These are phyloP conservation scores for Thaumetopoea pityocampa DNA, from an alignment of 1,140 invertebrate species.

Conservation along the genomic window DNA sequence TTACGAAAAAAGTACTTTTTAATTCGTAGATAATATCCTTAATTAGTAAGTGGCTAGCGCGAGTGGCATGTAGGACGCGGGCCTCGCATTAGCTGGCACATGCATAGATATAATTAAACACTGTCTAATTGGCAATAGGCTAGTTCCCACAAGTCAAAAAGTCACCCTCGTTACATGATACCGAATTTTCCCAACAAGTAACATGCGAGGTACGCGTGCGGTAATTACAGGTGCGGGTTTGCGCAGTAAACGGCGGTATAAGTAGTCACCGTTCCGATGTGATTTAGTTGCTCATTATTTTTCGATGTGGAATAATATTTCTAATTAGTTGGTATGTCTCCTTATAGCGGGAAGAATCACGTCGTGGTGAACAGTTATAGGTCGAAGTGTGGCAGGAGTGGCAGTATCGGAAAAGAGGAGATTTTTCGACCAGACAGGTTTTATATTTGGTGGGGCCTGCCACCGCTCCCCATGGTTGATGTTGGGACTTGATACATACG, in stretches of 20 bases:
- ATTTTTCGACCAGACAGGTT: no score
- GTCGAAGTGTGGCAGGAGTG: no score
- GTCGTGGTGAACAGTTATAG: no score
- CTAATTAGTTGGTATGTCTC: no score
- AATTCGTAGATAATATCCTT: conserved; percentile 35
- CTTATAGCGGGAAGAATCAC: no score
- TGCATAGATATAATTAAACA: conserved; percentile 55
- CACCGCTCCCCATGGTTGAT: no score
- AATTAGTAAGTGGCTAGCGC: conserved; percentile 33
- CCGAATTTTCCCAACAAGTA: conserved; percentile 63
- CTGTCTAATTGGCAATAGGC: conserved; percentile 71
- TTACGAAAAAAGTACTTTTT: conserved; percentile 32
- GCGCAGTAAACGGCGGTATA: conserved; percentile 37
- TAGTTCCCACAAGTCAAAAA: conserved; percentile 65
- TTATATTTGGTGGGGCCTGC: no score
- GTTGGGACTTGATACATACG: no score
- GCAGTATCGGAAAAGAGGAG: no score
- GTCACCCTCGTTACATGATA: conserved; percentile 51
- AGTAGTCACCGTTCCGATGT: no score
- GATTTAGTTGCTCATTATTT: no score
- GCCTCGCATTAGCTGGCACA: conserved; percentile 22
- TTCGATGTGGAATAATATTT: no score
- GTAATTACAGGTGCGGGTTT: conserved; percentile 53
- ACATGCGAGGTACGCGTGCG: conserved; percentile 38
- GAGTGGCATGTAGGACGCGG: conserved; percentile 30